Percentiles rank a stretch among this genome's conserved stretches.
phyloP scores from a whole-genome alignment of 2,113 vertebrate species.

The Hiodon alosoides region DNA sequence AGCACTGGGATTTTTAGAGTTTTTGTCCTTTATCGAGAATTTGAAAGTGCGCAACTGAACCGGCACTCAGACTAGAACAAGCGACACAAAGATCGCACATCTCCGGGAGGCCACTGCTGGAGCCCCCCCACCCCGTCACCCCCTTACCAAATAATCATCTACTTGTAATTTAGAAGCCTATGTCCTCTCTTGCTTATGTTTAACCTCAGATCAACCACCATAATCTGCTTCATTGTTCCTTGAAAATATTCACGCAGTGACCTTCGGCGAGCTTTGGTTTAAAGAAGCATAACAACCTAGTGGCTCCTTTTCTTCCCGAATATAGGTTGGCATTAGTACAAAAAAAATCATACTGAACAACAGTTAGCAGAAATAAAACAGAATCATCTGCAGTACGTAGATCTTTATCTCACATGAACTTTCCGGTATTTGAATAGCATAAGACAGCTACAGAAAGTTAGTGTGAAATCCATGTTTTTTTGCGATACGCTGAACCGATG shows the following conservation, averaged over 20 bases:
- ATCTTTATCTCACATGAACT: too few relatives aligned
- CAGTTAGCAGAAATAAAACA: neutral
- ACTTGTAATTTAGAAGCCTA: neutral
- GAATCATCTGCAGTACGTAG: neutral
- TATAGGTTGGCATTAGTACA: neutral
- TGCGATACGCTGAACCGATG: too few relatives aligned
- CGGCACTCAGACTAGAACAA: neutral
- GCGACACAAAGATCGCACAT: neutral
- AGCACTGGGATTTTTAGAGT: neutral
- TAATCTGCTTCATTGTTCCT: too few relatives aligned
- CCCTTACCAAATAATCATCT: neutral
- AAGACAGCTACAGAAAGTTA: too few relatives aligned
- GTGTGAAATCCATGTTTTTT: too few relatives aligned
- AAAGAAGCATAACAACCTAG: too few relatives aligned
- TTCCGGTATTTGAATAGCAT: too few relatives aligned
- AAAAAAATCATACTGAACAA: neutral
- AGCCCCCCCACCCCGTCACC: neutral
- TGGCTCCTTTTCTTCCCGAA: neutral
- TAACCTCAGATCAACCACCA: neutral
- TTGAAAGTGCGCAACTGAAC: neutral
- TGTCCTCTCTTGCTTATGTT: neutral
- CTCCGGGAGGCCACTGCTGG: neutral
- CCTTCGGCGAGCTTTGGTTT: too few relatives aligned
- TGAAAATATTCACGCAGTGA: too few relatives aligned
- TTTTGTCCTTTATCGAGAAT: neutral